Percentiles rank a stretch among this genome's conserved stretches.
phyloP scores from a whole-genome alignment of 2,797 vertebrate species.

The Notamacropus eugenii region DNA sequence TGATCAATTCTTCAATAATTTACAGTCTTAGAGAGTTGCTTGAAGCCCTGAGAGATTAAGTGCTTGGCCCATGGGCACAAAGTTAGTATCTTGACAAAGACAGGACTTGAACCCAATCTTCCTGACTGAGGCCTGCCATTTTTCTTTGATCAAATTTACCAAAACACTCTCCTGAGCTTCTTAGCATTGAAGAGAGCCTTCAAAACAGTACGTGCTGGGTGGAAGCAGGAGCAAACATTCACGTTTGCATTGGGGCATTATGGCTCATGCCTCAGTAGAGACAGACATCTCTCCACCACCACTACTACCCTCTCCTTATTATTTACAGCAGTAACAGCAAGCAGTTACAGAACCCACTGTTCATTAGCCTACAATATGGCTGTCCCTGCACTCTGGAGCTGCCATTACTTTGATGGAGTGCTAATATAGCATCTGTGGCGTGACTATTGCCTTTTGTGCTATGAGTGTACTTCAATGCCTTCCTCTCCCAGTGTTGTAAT shows the following conservation, averaged over 20 bases:
- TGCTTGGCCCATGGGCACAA: background rate
- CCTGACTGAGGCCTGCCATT: background rate
- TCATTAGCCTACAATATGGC: constrained; percentile 78
- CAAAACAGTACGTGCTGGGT: background rate
- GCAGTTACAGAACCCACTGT: constrained; percentile 70
- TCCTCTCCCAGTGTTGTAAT: constrained; percentile 54
- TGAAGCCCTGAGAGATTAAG: background rate
- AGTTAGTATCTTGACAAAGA: background rate
- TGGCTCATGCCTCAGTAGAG: background rate
- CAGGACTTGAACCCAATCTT: background rate
- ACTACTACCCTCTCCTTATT: constrained; percentile 11
- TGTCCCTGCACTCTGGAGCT: constrained; percentile 62
- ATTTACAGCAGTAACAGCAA: constrained; percentile 58
- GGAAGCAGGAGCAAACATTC: background rate
- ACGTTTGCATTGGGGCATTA: background rate
- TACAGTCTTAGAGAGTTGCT: background rate
- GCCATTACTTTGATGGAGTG: constrained; percentile 73
- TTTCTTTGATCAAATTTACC: background rate
- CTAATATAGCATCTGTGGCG: constrained; percentile 63
- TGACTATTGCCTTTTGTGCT: constrained; percentile 17
- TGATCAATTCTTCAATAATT: background rate
- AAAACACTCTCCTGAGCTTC: background rate
- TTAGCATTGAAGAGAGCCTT: background rate
- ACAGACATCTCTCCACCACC: constrained; percentile 28
- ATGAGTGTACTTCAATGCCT: constrained; percentile 40